Evolutionary conservation across 2,888 invertebrate genomes (phyloP), one percentile per base, ranked within the genome.

Genomic region (Leucophenga montana): DNA sequence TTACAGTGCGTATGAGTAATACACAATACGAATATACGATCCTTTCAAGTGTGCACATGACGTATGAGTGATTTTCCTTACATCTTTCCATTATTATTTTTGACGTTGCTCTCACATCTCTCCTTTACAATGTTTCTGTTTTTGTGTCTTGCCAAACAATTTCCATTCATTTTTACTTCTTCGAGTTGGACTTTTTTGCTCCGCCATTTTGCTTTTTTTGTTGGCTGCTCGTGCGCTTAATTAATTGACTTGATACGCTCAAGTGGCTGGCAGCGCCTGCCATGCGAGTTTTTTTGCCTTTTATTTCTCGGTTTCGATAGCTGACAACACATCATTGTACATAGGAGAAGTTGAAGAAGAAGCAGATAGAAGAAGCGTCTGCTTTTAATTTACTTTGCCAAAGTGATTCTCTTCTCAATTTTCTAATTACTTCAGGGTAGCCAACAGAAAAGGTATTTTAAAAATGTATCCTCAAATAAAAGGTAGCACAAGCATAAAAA

Each of bases 211-310:
- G 39, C n/a, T 67, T 20, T 67, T 39, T 13, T 39, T 61, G n/a
- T 44, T 18, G 18, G 59, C 59, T 59, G 59, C 67, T 57, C 33
- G 27, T 67, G 59, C n/a, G 22, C 69, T 73, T 81, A 81, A 81
- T 84, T 82, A 81, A 84, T 82, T 84, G 83, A 79, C 74, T 81
- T 71, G 74, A 76, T 65, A 70, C 67, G 77, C 69, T 72, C 59
- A 64, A 71, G 67, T 59, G 71, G 62, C 56, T 61, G 56, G 18
- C 56, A 56, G 22, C 20, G 56, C 14, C 14, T 27, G 22, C 27
- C 53, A 16, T 16, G 0, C 16, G 6, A 9, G 53, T 16, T 53
- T 56, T 27, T 22, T 27, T 27, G 9, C 22, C 9, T 1, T 39
- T 39, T 39, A 39, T 8, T 39, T 8, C 39, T 39, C 39, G 11